phyloP scores from a whole-genome alignment of 2,797 vertebrate species.

The Catamblyrhynchus diadema region DNA sequence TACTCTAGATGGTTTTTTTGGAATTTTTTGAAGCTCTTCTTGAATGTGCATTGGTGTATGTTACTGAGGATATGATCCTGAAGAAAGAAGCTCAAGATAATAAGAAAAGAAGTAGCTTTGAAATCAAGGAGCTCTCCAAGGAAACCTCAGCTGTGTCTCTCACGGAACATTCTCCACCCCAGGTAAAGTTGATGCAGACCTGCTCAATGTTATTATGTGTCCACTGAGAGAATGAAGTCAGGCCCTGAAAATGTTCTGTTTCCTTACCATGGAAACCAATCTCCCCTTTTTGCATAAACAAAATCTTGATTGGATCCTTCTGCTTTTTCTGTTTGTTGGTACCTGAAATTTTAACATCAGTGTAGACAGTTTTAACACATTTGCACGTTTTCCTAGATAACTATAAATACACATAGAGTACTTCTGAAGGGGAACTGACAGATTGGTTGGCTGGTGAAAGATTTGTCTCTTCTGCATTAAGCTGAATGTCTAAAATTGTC shows the following conservation, averaged over 20 bases:
- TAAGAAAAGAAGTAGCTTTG: neutral
- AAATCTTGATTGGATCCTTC: neutral
- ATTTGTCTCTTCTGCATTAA: neutral
- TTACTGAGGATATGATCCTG: slow-evolving; percentile 27
- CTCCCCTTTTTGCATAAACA: neutral
- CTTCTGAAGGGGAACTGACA: neutral
- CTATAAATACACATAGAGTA: neutral
- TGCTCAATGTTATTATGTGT: neutral
- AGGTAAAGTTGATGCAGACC: neutral
- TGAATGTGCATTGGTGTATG: slow-evolving; percentile 77
- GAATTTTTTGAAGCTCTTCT: slow-evolving; percentile 92
- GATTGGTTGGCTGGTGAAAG: neutral
- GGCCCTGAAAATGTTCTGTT: neutral
- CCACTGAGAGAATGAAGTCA: neutral
- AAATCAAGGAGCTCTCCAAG: neutral
- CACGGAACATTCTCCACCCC: neutral
- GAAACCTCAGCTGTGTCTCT: neutral
- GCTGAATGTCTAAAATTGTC: neutral
- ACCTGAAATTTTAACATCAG: neutral
- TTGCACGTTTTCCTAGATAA: neutral
- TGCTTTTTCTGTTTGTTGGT: neutral
- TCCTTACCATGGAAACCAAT: neutral
- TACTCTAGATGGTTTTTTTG: slow-evolving; percentile 87
- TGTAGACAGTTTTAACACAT: neutral
- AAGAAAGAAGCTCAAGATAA: neutral